phyloP scores from a whole-genome alignment of 2,113 vertebrate species.

The Climacteris rufus region DNA sequence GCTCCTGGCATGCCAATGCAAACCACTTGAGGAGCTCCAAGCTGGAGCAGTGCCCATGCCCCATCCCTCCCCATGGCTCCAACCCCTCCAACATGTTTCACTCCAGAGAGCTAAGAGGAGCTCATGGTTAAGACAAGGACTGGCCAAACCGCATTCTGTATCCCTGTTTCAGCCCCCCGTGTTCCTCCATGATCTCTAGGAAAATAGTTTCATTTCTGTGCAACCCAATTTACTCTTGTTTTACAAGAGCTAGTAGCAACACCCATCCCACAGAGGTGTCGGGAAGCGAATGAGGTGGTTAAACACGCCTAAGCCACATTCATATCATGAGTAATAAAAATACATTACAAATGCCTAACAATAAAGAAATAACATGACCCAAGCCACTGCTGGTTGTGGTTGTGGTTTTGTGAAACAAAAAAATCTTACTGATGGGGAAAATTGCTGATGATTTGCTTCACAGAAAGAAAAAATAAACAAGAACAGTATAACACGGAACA shows the following conservation, averaged over 20 bases:
- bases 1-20: background rate
- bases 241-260: background rate
- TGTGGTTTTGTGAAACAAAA: slow-evolving; percentile 56
- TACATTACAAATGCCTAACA: slow-evolving; percentile 44
- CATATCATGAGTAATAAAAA: slow-evolving; percentile 39
- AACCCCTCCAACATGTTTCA: background rate
- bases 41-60: background rate
- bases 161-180: background rate
- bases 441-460: slow-evolving; percentile 56
- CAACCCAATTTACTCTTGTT: background rate
- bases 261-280: background rate
- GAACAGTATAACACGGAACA: background rate
- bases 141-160: background rate
- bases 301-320: slow-evolving; percentile 3
- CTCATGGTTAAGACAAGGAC: background rate
- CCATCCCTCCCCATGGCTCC: background rate
- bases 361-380: slow-evolving; percentile 55
- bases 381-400: slow-evolving; percentile 50
- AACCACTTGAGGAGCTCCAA: slow-evolving; percentile 2
- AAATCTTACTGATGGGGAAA: slow-evolving; percentile 44
- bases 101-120: background rate
- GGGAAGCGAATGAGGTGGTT: background rate
- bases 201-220: background rate
- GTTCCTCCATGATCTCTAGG: background rate
- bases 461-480: slow-evolving; percentile 53